A percentile compares a stretch with the other conserved stretches of the same genome.
Conservation (phyloP, 2,888 invertebrate genomes). For the Lasioglossum vierecki region DNA sequence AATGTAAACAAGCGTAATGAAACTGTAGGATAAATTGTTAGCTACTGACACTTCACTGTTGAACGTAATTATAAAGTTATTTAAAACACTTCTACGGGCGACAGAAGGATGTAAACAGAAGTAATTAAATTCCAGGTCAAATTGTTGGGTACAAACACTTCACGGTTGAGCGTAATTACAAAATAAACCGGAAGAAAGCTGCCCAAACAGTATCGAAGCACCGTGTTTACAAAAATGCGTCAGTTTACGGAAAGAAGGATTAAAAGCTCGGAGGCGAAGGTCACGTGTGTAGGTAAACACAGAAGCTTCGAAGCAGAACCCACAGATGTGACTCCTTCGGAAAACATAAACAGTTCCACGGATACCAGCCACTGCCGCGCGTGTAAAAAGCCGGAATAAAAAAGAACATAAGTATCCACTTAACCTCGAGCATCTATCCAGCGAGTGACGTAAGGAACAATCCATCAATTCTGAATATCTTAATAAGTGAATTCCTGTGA, state of each 20-base stretch:
- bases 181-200: background rate
- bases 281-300: background rate
- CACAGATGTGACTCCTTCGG: background rate
- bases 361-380: too few species aligned
- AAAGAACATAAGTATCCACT: background rate
- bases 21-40: too few species aligned
- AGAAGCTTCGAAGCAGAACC: background rate
- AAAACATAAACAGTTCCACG: background rate
- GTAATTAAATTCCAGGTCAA: background rate
- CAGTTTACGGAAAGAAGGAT: background rate
- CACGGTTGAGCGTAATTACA: background rate
- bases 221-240: background rate
- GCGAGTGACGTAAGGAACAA: background rate
- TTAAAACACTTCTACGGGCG: background rate
- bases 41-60: too few species aligned
- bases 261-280: background rate
- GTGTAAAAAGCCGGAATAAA: too few species aligned
- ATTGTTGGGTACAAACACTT: background rate
- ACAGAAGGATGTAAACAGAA: background rate
- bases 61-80: background rate
- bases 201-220: too few species aligned
- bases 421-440: background rate
- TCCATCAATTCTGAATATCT: conserved; percentile 11
- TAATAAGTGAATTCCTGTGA: conserved; percentile 26
- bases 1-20: too few species aligned